Evolutionary conservation across 2,797 vertebrate species (phyloP), one percentile per base, ranked within the genome.

Genomic region (Brachymystax lenok): DNA sequence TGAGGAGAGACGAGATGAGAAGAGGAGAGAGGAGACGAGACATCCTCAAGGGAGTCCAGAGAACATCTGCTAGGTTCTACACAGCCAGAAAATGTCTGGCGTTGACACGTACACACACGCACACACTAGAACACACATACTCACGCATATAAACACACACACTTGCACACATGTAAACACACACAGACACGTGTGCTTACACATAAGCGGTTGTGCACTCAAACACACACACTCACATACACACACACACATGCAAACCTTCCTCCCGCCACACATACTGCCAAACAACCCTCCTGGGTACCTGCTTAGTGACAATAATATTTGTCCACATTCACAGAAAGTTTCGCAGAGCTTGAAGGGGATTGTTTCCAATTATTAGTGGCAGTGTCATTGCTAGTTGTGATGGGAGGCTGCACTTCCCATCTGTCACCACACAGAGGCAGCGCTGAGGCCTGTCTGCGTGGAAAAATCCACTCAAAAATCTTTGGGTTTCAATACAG

Each of bases 1-100:
- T 24, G 21, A 63, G 12, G 28, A 28, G 17, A 69, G 70, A 68
- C 50, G 33, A 30, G 33, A 75, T 30, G 73, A 51, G 40, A 13
- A 52, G 51, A 52, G 63, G 67, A 35, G 56, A 46, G 72, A 46
- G 74, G 83, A 76, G 77, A 69, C 13, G 74, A 73, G 73, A 56
- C 75, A 52, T 88, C 89, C 92, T 89, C 90, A 12, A 84, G 88
- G 90, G 91, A 88, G 82, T 82, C 70, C 73, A 64, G 87, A 89
- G 85, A 89, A 94, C 94, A 94, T 93, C 93, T 94, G 93, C 87
- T 89, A 70, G 83, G 86, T 87, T 91, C 85, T 82, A 89, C 90
- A 87, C 86, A 84, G 87, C 80, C 84, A 54, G 83, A 84, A 21
- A 79, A 75, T 63, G 30, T 46, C 72, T 72, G 77, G 30, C 66